A percentile compares a stretch with the other conserved stretches of the same genome.
phyloP scores from a whole-genome alignment of 2,113 vertebrate species.

The Ondatra zibethicus region DNA sequence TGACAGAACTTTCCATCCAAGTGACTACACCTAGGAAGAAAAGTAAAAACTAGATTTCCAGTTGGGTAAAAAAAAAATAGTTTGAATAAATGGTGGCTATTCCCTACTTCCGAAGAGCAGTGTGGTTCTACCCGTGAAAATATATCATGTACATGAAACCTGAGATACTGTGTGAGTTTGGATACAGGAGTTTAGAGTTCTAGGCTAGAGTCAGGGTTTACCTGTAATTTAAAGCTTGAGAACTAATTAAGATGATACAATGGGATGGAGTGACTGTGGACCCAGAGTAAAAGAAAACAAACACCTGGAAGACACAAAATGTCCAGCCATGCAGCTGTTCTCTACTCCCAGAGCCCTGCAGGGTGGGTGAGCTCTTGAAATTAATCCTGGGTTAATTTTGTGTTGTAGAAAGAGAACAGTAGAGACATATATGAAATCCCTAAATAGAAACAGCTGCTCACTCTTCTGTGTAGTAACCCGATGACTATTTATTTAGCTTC shows the following conservation, averaged over 20 bases:
- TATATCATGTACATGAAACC: background rate
- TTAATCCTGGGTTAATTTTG: slow-evolving; percentile 70
- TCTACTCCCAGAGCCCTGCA: slow-evolving; percentile 27
- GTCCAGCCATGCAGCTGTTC: slow-evolving; percentile 71
- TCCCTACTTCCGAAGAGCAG: background rate
- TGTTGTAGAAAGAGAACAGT: background rate
- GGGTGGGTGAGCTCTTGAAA: slow-evolving; percentile 62
- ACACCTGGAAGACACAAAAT: slow-evolving; percentile 3
- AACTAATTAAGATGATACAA: slow-evolving; percentile 12
- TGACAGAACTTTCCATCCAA: background rate
- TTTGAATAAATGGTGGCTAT: background rate
- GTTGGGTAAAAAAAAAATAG: background rate
- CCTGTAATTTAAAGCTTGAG: slow-evolving; percentile 32
- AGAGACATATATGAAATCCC: slow-evolving; percentile 57
- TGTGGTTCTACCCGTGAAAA: background rate
- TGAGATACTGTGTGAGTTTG: background rate
- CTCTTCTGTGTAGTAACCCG: slow-evolving; percentile 65
- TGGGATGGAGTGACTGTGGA: background rate
- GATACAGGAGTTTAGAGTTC: background rate
- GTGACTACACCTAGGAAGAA: background rate
- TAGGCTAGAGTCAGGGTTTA: background rate
- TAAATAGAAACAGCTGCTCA: slow-evolving; percentile 77
- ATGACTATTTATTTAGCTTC: slow-evolving; percentile 69
- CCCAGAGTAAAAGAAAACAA: slow-evolving; percentile 24
- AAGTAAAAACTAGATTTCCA: background rate